Conservation (phyloP, 2,113 vertebrate genomes). For the Fregetta grallaria region DNA sequence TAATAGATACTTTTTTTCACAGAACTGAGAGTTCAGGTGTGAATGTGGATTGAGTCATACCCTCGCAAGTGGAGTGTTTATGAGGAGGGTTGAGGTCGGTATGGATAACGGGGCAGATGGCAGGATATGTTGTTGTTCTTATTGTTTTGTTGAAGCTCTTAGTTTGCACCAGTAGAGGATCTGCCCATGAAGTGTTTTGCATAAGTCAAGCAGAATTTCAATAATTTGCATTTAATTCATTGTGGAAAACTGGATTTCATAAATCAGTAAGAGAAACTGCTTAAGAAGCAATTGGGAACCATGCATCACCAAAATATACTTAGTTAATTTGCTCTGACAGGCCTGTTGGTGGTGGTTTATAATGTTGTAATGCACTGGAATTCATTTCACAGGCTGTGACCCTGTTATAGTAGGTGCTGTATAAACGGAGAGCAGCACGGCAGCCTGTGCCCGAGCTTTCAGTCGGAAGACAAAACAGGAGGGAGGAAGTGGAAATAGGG, state of each 20-base stretch:
- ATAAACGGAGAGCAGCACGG: not conserved
- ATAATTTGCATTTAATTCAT: not conserved
- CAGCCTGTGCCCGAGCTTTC: not conserved
- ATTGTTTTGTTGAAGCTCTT: not conserved
- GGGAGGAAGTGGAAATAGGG: not conserved
- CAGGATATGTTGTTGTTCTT: not conserved
- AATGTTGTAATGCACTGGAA: not conserved
- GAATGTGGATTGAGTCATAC: not conserved
- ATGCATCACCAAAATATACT: not conserved
- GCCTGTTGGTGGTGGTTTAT: not conserved
- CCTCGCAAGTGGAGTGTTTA: not conserved
- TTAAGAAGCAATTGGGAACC: not conserved
- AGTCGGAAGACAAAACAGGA: not conserved
- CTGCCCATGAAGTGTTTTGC: not conserved
- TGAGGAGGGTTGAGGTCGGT: not conserved
- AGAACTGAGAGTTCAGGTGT: not conserved
- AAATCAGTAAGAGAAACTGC: not conserved
- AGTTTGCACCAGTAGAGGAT: not conserved
- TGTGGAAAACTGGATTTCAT: not conserved
- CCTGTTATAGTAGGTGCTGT: not conserved
- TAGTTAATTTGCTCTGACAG: conserved; percentile 13
- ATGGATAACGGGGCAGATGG: not conserved
- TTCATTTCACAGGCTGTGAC: conserved; percentile 1
- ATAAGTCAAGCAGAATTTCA: not conserved
- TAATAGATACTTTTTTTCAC: not conserved